Percentiles rank a stretch among this genome's conserved stretches.
phyloP scores from a whole-genome alignment of 2,113 vertebrate genomes.

The Microcebus ravelobensis region DNA sequence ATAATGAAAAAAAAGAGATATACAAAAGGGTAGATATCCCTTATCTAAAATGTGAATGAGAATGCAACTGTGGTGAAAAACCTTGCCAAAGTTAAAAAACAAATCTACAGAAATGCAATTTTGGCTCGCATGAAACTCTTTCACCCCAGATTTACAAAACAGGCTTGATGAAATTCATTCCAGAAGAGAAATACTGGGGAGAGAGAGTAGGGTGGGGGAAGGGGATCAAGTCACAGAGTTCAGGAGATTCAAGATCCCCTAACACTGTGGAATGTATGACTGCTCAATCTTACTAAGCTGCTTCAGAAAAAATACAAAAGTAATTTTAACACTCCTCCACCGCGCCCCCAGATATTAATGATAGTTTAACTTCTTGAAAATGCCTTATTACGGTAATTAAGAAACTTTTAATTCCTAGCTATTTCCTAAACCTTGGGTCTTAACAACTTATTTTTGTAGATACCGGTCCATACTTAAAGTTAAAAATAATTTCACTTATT shows the following conservation, averaged over 20 bases:
- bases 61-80: not conserved
- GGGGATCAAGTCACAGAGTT: not conserved
- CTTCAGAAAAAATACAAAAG: constrained; percentile 48
- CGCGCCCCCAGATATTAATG: not conserved
- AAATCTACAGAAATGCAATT: not conserved
- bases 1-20: not conserved
- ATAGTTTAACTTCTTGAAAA: not conserved
- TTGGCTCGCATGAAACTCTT: not conserved
- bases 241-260: not conserved
- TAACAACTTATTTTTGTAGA: constrained; percentile 45
- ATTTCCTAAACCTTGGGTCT: not conserved
- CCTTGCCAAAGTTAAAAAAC: not conserved
- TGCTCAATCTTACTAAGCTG: not conserved
- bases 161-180: not conserved
- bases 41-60: constrained; percentile 1
- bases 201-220: accelerated
- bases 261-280: constrained; percentile 14
- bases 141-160: not conserved
- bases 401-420: not conserved
- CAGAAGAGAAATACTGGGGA: not conserved
- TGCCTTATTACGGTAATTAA: not conserved
- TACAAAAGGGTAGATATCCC: not conserved
- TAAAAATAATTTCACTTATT: constrained; percentile 44
- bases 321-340: not conserved
- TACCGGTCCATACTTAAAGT: not conserved